Evolutionary conservation across 2,113 vertebrate species (phyloP), one percentile per base, ranked within the genome.

Genomic region (Myotis davidii): DNA sequence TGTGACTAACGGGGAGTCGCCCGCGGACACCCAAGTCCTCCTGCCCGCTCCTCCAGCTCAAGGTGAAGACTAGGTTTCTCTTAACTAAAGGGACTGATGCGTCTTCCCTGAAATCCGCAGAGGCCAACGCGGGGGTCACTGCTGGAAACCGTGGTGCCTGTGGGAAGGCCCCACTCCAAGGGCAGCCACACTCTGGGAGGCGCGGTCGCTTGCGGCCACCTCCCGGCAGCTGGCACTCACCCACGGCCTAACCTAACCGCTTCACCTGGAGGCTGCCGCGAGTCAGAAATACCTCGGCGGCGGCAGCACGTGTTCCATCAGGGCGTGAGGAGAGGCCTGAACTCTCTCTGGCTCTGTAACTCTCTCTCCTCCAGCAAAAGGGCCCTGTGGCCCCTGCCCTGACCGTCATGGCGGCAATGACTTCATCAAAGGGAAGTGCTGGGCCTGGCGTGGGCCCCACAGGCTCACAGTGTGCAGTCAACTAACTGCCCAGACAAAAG

Each of bases 391-490:
- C 9, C 32, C 29, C 91, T 17, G 29, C 37, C 56, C 29, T 0
- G 12, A 9, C 18, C 2, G 29, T 10, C 61, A 10, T 45, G 48
- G 48, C 8, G 0, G 9, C 2, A 48, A 18, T 56, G 56, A 16
- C 8, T 1, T 32, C 32, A 13, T 59, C 73, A 12, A 4, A 72
- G 39, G 48, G 61, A 56, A 14, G 48, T 12, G 7, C 81, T 37
- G 54, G 89, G 32, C 3, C 14, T 52, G 77, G 21, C 29, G 0
- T 0, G 8, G 21, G 61, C 56, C 83, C 61, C 9, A 16, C 1
- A 10, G 29, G 42, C 9, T 65, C 1, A 4, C 5, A 10, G 16
- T 8, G 27, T 6, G 5, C 1, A 25, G 25, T 7, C 4, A n/a
- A 5, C 27, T 4, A 42, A 5, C 29, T 2, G 48, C 59, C 70